Evolutionary conservation across 2,113 vertebrate species (phyloP).

Genomic region (Calonectris borealis): DNA sequence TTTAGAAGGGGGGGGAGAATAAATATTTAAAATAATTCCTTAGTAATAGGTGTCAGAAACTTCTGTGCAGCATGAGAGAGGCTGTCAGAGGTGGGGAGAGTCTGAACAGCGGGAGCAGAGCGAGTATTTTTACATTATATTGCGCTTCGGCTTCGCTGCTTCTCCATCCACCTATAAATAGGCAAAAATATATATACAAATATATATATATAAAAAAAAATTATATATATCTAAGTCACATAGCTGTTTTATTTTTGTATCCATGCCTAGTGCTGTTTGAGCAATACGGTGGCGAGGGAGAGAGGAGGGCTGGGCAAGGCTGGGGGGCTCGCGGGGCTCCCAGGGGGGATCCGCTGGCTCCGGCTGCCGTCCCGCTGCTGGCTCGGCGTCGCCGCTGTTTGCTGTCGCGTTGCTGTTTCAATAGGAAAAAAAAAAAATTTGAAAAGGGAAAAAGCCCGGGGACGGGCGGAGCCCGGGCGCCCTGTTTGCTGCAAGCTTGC

Average conservation of each 20-base stretch:
- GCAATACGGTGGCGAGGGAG: slow-evolving; percentile 42
- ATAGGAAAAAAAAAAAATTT: not conserved
- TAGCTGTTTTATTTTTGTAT: slow-evolving; percentile 80
- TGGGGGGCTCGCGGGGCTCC: not conserved
- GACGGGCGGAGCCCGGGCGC: not conserved
- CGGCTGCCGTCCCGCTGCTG: fast-evolving
- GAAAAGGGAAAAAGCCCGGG: not conserved
- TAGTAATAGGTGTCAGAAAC: slow-evolving; percentile 58
- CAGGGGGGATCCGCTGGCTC: not conserved
- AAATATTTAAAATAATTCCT: slow-evolving; percentile 65
- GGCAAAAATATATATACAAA: slow-evolving; percentile 67
- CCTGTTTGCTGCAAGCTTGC: not conserved
- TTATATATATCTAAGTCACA: slow-evolving; percentile 73
- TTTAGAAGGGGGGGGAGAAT: slow-evolving; percentile 69
- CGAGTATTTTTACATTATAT: slow-evolving; percentile 53
- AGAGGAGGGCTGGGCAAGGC: slow-evolving; percentile 34
- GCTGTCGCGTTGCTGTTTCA: not conserved
- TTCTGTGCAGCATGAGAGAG: slow-evolving; percentile 49
- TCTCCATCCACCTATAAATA: slow-evolving; percentile 64
- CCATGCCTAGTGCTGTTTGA: slow-evolving; percentile 71
- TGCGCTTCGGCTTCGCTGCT: slow-evolving; percentile 47
- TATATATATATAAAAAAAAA: slow-evolving; percentile 56
- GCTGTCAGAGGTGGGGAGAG: slow-evolving; percentile 58
- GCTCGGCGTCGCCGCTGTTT: not conserved
- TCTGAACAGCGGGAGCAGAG: not conserved